phyloP scores from a whole-genome alignment of 2,113 vertebrate genomes.

The Varanus salvator region DNA sequence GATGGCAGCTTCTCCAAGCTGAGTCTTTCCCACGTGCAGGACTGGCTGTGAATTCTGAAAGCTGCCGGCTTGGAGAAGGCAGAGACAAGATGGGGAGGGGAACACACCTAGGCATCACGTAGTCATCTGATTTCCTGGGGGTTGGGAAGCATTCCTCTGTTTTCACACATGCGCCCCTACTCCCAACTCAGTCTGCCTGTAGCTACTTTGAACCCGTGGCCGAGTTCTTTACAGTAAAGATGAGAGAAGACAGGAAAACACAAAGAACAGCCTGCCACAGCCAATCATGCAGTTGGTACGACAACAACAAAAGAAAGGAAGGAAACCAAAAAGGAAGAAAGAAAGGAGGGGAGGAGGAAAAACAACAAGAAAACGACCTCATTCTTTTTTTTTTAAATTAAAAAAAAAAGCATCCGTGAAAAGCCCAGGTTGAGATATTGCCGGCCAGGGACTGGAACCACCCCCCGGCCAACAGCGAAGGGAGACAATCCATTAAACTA shows the following conservation, averaged over 20 bases:
- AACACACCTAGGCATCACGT: constrained; percentile 11
- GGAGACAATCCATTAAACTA: constrained; percentile 82
- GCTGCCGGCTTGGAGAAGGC: no score
- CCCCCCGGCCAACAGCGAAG: constrained; percentile 71
- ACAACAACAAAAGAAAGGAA: neutral
- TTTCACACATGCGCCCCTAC: constrained; percentile 45
- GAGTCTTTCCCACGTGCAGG: no score
- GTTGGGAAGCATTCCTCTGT: constrained; percentile 42
- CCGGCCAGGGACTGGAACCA: constrained; percentile 68
- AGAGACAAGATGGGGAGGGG: neutral
- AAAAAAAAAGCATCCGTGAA: constrained; percentile 70
- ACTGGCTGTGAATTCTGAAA: neutral
- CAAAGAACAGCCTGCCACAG: constrained; percentile 78
- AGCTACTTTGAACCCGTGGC: constrained; percentile 71
- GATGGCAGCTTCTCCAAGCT: neutral
- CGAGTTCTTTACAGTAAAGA: constrained; percentile 73
- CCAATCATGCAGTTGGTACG: constrained; percentile 74
- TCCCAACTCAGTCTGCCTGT: constrained; percentile 65
- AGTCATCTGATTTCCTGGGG: constrained; percentile 38
- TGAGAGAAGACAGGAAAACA: constrained; percentile 77
- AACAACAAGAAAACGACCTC: constrained; percentile 71
- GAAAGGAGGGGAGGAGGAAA: neutral
- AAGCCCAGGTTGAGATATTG: constrained; percentile 77
- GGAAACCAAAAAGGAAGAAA: neutral
- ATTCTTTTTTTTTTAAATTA: constrained; percentile 34